Conservation (phyloP, 2,797 vertebrate species). For the Myotis daubentonii region DNA sequence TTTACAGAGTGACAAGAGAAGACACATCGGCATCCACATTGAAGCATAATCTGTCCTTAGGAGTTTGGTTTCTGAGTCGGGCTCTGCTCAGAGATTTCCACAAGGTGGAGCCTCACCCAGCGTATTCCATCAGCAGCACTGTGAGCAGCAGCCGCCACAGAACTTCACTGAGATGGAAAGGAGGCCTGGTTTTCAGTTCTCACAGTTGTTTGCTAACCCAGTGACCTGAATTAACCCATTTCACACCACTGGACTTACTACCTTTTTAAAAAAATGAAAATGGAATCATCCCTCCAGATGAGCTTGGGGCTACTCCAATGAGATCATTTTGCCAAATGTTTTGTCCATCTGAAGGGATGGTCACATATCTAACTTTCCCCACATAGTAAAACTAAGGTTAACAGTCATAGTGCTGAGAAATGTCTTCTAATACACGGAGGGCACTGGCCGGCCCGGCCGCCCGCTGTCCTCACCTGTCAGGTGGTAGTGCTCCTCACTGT, state of each 20-base stretch:
- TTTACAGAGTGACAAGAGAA: not conserved
- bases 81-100: slow-evolving; percentile 34
- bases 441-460: accelerated
- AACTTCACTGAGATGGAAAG: accelerated
- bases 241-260: not conserved
- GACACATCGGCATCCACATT: accelerated
- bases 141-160: accelerated
- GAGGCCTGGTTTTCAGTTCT: accelerated
- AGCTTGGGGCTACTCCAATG: not conserved
- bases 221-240: not conserved
- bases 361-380: accelerated
- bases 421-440: accelerated
- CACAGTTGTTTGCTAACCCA: not conserved
- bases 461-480: slow-evolving; percentile 86
- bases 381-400: accelerated
- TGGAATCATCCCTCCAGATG: not conserved
- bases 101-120: slow-evolving; percentile 78
- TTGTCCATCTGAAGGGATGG: not conserved
- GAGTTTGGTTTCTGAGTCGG: accelerated
- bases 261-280: not conserved
- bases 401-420: accelerated
- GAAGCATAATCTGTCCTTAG: accelerated
- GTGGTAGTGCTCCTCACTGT: slow-evolving; percentile 98
- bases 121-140: not conserved
- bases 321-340: not conserved